Evolutionary conservation across 2,113 vertebrate genomes (phyloP).

Genomic region (Salvelinus alpinus): DNA sequence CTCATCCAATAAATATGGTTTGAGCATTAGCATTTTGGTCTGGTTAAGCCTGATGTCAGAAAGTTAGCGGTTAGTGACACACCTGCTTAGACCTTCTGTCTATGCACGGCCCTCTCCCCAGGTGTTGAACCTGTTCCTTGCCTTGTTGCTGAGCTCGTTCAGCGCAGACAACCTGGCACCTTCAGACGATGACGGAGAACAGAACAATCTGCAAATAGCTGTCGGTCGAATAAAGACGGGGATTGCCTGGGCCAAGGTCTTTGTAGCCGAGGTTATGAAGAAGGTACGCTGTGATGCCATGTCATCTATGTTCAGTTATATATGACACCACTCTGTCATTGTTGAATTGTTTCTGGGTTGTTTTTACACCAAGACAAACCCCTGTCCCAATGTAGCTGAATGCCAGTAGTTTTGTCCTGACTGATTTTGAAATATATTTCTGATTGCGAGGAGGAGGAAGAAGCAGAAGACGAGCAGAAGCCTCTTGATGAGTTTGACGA

Average conservation of each 20-base stretch:
- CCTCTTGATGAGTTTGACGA: conserved; percentile 93
- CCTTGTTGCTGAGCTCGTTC: conserved; percentile 97
- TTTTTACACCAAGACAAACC: neutral
- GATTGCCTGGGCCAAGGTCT: conserved; percentile 87
- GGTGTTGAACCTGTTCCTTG: conserved; percentile 97
- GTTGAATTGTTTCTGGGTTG: neutral
- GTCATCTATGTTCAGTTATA: neutral
- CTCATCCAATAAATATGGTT: too few species aligned
- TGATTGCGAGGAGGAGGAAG: conserved; percentile 71
- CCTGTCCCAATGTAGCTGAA: neutral
- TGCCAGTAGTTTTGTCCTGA: neutral
- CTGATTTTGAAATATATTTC: neutral
- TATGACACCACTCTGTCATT: neutral
- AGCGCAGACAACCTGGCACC: conserved; percentile 96
- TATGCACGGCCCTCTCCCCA: conserved; percentile 33
- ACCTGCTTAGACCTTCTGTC: neutral
- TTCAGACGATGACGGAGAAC: conserved; percentile 93
- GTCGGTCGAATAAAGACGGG: conserved; percentile 94
- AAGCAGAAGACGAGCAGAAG: conserved; percentile 88
- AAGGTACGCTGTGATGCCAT: conserved; percentile 65
- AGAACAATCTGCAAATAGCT: conserved; percentile 98
- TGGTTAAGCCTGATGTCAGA: neutral
- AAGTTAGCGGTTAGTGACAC: neutral
- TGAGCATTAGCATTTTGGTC: too few species aligned
- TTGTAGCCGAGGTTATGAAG: conserved; percentile 87